These are phyloP conservation scores for Eidolon dupreanum DNA, from an alignment of 2,797 vertebrate species.

Conservation along the genomic window DNA sequence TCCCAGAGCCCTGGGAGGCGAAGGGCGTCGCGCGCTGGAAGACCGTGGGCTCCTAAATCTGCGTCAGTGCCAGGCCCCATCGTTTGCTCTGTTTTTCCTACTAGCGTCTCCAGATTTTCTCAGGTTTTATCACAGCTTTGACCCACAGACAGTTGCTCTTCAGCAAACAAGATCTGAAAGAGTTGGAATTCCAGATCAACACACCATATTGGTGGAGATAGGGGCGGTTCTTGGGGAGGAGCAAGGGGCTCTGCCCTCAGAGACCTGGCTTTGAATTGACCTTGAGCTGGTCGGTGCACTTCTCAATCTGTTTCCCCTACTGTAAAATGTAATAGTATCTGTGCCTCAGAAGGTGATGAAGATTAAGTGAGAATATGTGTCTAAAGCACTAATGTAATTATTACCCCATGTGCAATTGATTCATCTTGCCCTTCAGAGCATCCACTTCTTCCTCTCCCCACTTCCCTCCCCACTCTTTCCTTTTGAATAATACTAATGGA, in stretches of 20 bases:
- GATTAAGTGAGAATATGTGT: background rate
- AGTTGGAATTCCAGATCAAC: background rate
- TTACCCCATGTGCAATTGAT: background rate
- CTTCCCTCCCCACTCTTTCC: background rate
- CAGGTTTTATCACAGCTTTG: background rate
- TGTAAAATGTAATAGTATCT: background rate
- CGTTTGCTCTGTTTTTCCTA: background rate
- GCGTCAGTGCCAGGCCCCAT: background rate
- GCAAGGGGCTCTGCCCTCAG: background rate
- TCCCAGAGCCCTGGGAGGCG: fast-evolving
- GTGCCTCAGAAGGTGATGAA: background rate
- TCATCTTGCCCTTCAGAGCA: background rate
- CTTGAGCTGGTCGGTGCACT: fast-evolving
- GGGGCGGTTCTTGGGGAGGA: fast-evolving
- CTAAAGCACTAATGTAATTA: no score
- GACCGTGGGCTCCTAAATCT: fast-evolving
- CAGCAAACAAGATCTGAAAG: background rate
- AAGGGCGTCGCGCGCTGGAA: background rate
- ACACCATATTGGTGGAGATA: fast-evolving
- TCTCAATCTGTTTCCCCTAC: background rate
- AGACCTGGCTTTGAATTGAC: background rate
- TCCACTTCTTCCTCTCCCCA: background rate
- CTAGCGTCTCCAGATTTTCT: background rate
- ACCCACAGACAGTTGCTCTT: background rate
- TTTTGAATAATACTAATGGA: background rate